A percentile compares a stretch with the other conserved stretches of the same genome.
Conservation (phyloP, 2,113 vertebrate species). For the Progne subis region DNA sequence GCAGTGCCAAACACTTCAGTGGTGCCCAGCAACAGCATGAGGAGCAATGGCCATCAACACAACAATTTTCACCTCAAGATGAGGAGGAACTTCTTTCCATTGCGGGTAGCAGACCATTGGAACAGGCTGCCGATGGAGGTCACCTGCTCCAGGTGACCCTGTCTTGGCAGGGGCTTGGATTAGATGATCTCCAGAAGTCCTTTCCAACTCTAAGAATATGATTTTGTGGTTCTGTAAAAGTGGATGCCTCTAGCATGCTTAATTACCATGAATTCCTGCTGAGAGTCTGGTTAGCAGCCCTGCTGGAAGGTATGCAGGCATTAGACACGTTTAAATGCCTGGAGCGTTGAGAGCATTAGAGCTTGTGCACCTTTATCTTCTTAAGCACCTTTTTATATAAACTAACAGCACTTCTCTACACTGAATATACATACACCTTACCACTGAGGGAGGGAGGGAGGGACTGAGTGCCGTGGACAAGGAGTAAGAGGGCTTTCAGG, state of each 20-base stretch:
- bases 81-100: not conserved
- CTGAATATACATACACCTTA: not conserved
- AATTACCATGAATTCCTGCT: not conserved
- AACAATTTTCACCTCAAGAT: not conserved
- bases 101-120: not conserved
- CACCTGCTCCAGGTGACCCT: not conserved
- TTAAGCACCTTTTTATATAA: not conserved
- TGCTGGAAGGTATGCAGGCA: not conserved
- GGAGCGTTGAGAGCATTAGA: not conserved
- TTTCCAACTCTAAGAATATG: not conserved
- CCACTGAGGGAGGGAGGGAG: not conserved
- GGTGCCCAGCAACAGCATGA: not conserved
- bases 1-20: not conserved
- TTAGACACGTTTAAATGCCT: not conserved
- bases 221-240: not conserved
- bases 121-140: accelerated
- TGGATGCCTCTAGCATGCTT: not conserved
- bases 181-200: not conserved
- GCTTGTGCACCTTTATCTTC: not conserved
- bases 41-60: not conserved
- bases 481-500: not conserved
- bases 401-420: not conserved
- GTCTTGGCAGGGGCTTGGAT: not conserved
- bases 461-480: not conserved
- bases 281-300: not conserved